A percentile compares a stretch with the other conserved stretches of the same genome.
Evolutionary conservation across 2,113 vertebrate genomes (phyloP).

Genomic region (Spea bombifrons): DNA sequence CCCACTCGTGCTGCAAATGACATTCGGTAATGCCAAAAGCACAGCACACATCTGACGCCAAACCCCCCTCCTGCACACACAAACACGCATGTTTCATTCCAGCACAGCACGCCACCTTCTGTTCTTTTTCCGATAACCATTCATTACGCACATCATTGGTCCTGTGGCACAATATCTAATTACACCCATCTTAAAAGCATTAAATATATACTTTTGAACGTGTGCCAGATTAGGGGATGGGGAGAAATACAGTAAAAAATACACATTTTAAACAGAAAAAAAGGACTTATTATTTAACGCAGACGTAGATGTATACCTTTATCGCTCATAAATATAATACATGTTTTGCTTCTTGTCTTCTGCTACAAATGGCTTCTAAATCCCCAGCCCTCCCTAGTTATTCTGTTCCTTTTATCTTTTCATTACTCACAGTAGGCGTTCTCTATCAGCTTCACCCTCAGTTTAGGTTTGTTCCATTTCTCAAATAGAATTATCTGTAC

Average conservation of each 20-base stretch:
- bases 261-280: too few species aligned
- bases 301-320: too few species aligned
- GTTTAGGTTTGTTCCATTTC: too few species aligned
- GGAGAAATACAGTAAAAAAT: not conserved
- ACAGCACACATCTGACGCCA: not conserved
- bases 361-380: too few species aligned
- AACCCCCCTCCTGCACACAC: not conserved
- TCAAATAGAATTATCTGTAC: too few species aligned
- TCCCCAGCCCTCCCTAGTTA: too few species aligned
- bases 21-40: not conserved
- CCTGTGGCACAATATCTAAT: not conserved
- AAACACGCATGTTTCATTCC: not conserved
- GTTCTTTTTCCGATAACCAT: constrained; percentile 1
- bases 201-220: not conserved
- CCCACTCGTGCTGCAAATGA: constrained; percentile 11
- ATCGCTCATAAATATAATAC: too few species aligned
- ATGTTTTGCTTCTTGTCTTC: too few species aligned
- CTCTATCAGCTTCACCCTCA: too few species aligned
- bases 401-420: too few species aligned
- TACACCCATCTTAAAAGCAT: not conserved
- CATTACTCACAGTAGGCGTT: too few species aligned
- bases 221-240: not conserved
- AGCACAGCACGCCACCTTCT: not conserved
- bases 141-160: constrained; percentile 1
- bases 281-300: too few species aligned